phyloP scores from a whole-genome alignment of 2,797 vertebrate species.

The Xenopus petersii region DNA sequence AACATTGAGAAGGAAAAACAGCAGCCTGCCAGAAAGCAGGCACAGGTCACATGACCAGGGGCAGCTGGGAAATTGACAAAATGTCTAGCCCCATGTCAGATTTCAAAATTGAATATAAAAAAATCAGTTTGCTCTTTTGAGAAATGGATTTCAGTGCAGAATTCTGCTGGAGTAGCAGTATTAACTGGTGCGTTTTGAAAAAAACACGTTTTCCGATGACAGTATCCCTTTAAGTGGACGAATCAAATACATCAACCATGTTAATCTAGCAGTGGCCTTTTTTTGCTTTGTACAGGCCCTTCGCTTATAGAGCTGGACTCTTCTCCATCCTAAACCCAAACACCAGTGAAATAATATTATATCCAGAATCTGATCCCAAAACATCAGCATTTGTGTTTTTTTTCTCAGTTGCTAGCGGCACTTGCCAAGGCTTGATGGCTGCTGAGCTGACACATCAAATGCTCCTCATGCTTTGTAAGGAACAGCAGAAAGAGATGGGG shows the following conservation, averaged over 20 bases:
- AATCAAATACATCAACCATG: slow-evolving; percentile 69
- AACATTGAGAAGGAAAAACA: no score
- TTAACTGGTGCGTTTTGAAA: no score
- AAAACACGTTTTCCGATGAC: no score
- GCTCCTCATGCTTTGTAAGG: slow-evolving; percentile 14
- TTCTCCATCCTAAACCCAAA: slow-evolving; percentile 18
- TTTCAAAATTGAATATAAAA: no score
- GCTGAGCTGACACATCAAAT: slow-evolving; percentile 37
- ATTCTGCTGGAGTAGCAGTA: no score
- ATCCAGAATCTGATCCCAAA: slow-evolving; percentile 21
- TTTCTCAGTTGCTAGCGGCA: slow-evolving; percentile 1
- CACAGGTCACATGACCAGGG: no score
- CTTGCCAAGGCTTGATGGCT: slow-evolving; percentile 15
- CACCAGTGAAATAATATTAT: slow-evolving; percentile 15
- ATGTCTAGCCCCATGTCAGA: no score
- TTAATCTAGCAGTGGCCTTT: slow-evolving; percentile 64
- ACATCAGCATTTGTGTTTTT: slow-evolving; percentile 1
- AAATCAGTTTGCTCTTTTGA: no score
- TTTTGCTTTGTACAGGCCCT: slow-evolving; percentile 28
- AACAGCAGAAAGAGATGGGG: slow-evolving; percentile 17
- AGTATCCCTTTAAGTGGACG: slow-evolving; percentile 58
- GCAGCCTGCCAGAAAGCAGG: no score
- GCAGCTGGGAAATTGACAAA: no score
- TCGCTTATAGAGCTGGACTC: slow-evolving; percentile 1
- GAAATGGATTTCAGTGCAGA: no score